A percentile compares a stretch with the other conserved stretches of the same genome.
Evolutionary conservation across 2,797 vertebrate species (phyloP).

Genomic region (Poecilia gillii): DNA sequence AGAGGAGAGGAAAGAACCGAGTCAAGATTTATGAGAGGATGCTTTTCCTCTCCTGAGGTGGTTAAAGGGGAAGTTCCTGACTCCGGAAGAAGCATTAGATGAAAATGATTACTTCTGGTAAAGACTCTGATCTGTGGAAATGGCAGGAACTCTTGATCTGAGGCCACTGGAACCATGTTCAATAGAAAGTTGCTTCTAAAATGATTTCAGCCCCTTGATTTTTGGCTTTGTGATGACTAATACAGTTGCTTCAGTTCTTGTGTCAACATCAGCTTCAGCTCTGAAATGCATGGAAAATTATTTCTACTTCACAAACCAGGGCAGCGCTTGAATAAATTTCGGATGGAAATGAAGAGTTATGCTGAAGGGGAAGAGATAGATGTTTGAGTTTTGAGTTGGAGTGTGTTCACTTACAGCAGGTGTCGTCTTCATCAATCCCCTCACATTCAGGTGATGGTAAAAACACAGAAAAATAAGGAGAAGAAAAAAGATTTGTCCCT

Average conservation of each 20-base stretch:
- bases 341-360: conserved; percentile 23
- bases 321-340: conserved; percentile 28
- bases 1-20: conserved; percentile 30
- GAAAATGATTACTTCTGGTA: conserved; percentile 49
- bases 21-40: conserved; percentile 55
- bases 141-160: conserved; percentile 26
- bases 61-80: conserved; percentile 52
- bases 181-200: conserved; percentile 20
- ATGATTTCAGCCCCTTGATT: conserved; percentile 14
- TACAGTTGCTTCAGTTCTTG: conserved; percentile 11
- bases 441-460: conserved; percentile 8
- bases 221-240: conserved; percentile 22
- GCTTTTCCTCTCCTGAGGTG: conserved; percentile 43
- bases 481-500: neutral
- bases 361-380: conserved; percentile 17
- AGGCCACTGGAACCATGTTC: conserved; percentile 21
- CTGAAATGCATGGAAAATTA: conserved; percentile 22
- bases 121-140: conserved; percentile 26
- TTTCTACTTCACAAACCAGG: conserved; percentile 25
- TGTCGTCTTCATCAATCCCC: conserved; percentile 34
- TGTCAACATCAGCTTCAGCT: conserved; percentile 20
- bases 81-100: conserved; percentile 47
- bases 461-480: neutral
- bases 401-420: conserved; percentile 16
- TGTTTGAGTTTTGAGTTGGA: conserved; percentile 22